These are phyloP conservation scores for Schizothorax lantsangensis DNA, from an alignment of 2,797 vertebrate genomes.

Conservation along the genomic window DNA sequence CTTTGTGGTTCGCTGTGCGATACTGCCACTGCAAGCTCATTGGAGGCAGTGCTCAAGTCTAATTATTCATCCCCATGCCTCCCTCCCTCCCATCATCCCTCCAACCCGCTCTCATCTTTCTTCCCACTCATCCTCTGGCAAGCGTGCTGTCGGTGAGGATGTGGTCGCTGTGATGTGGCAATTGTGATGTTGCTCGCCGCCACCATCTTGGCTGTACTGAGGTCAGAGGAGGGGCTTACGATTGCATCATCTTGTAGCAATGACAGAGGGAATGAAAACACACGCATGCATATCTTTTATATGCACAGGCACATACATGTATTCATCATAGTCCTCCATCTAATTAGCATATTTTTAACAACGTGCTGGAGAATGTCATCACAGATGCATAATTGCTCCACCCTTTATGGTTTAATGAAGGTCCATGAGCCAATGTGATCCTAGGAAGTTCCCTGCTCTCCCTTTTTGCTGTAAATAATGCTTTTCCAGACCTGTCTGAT, in stretches of 20 bases:
- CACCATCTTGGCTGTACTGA: conserved; percentile 50
- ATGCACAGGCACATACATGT: neutral
- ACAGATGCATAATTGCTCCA: neutral
- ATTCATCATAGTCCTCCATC: neutral
- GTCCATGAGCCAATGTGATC: neutral
- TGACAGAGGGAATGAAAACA: conserved; percentile 9
- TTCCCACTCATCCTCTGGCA: conserved; percentile 40
- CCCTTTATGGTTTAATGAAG: neutral
- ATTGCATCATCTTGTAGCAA: conserved; percentile 28
- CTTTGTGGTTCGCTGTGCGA: conserved; percentile 19
- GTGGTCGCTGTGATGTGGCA: conserved; percentile 56
- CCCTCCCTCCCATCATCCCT: conserved; percentile 5
- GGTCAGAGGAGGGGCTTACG: conserved; percentile 35
- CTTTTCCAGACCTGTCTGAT: neutral
- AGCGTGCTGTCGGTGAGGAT: conserved; percentile 38
- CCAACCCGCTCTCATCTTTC: conserved; percentile 22
- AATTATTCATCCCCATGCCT: conserved; percentile 50
- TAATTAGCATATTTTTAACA: conserved; percentile 18
- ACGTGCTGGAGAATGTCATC: neutral
- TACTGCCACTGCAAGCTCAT: conserved; percentile 20
- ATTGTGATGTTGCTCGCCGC: conserved; percentile 19
- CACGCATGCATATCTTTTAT: neutral
- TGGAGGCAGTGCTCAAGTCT: conserved; percentile 25
- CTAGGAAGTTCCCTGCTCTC: neutral
- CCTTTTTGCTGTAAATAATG: neutral